Evolutionary conservation across 2,113 vertebrate genomes (phyloP), one percentile per base, ranked within the genome.

Genomic region (Cryptomyrus ogoouensis): DNA sequence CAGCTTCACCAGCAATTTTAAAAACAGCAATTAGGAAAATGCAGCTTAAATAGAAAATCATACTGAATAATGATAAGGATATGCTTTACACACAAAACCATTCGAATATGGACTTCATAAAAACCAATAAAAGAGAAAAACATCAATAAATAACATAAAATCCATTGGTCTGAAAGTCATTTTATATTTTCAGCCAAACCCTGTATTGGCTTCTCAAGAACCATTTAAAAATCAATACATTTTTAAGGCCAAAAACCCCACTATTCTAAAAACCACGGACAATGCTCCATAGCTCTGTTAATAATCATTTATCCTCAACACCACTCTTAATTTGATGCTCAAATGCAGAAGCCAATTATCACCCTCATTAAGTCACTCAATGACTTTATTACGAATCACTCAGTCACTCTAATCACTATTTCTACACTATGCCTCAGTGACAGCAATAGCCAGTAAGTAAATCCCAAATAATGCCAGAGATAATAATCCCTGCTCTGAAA

Each of bases 331-430:
- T 80, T 80, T 39, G 74, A 80, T 80, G 74, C 74, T 80, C 35
- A 80, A 80, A 80, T 80, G 74, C 74, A 80, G 74, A 80, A 80
- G 17, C 35, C 35, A 80, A 35, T 80, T 39, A 80, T 2, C n/a
- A 42, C 74, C 35, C 35, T 80, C 74, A 80, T 80, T 80, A 80
- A 80, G 74, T 80, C 74, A 80, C 74, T 80, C 17, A 42, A 80
- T 80, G 74, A 80, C 74, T 80, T 42, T 17, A 80, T 80, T 80
- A 80, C 5, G 17, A 80, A 80, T 80, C 35, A 80, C 74, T 80
- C 74, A 80, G 74, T 80, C 74, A 80, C 74, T 80, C 74, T 80
- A 80, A 80, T 80, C 74, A 80, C 74, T 80, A 39, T 80, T 80
- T 80, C 74, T 80, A 35, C 74, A 80, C 35, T 19, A 80, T 19